Evolutionary conservation across 64 coral and sea anemone genomes (phyloP).

Genomic region (Pocillopora damicornis): DNA sequence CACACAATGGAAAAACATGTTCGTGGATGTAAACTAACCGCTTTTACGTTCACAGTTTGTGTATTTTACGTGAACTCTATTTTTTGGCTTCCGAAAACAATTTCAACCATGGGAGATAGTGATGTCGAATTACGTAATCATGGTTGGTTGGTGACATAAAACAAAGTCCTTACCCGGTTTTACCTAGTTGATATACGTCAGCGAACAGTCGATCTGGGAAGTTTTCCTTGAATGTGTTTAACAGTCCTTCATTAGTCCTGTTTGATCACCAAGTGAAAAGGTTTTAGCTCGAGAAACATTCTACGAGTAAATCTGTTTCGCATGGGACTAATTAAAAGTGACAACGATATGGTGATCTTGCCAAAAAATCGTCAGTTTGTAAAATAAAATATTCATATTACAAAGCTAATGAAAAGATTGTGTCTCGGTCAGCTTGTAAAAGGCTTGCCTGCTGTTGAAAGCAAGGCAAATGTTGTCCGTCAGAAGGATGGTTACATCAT

Average conservation of each 20-base stretch:
- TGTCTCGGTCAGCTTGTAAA: neutral
- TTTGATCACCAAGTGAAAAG: neutral
- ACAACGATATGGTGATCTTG: neutral
- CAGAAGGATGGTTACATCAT: neutral
- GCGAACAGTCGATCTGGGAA: neutral
- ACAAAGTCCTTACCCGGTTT: slow-evolving; percentile 2
- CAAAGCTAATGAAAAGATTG: neutral
- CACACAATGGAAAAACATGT: neutral
- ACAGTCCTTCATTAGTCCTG: neutral
- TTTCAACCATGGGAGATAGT: neutral
- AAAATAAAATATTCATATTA: slow-evolving; percentile 21
- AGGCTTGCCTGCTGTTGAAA: neutral
- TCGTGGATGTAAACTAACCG: neutral
- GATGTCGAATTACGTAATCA: neutral
- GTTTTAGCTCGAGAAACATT: neutral
- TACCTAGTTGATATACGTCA: neutral
- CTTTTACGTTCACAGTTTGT: neutral
- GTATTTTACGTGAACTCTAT: neutral
- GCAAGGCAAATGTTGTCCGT: neutral
- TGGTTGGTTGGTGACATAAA: neutral
- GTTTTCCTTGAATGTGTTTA: neutral
- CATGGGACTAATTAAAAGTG: slow-evolving; percentile 3
- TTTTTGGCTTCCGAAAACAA: neutral
- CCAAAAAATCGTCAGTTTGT: neutral
- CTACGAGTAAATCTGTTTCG: neutral